These are phyloP conservation scores for Crocidura indochinensis DNA, from an alignment of 2,797 vertebrate species.

Conservation along the genomic window DNA sequence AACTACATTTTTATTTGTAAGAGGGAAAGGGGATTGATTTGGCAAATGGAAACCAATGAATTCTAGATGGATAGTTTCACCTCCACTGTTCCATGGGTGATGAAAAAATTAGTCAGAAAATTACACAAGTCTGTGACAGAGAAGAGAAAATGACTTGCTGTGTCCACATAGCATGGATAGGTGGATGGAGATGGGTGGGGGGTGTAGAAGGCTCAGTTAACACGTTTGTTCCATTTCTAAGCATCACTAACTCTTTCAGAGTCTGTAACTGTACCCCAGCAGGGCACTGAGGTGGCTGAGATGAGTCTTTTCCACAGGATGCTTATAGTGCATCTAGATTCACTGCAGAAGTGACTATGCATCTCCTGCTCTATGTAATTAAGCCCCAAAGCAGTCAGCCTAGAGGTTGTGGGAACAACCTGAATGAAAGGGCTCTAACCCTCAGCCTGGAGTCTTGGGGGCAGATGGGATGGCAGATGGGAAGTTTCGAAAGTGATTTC, in stretches of 20 bases:
- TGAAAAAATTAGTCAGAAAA: conserved; percentile 71
- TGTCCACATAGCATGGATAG: neutral
- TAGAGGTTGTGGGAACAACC: neutral
- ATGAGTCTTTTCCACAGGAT: neutral
- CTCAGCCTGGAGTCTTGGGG: neutral
- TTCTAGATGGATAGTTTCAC: conserved; percentile 68
- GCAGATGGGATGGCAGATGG: neutral
- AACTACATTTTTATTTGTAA: conserved; percentile 62
- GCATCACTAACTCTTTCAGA: neutral
- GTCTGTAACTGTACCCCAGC: neutral
- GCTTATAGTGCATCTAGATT: neutral
- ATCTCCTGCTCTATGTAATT: neutral
- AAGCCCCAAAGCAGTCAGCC: neutral
- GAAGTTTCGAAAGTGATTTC: neutral
- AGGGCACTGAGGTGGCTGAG: neutral
- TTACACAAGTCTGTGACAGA: conserved; percentile 57
- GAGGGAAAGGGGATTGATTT: conserved; percentile 41
- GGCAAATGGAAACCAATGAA: conserved; percentile 62
- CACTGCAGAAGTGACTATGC: neutral
- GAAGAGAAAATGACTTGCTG: conserved; percentile 57
- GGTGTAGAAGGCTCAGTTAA: too few relatives aligned
- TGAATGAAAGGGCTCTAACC: neutral
- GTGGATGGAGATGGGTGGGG: neutral
- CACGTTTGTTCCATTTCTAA: neutral
- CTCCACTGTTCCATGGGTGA: conserved; percentile 34